Percentiles rank a stretch among this genome's conserved stretches.
Evolutionary conservation across 2,888 invertebrate genomes (phyloP).

Genomic region (Alloplasta piceator): DNA sequence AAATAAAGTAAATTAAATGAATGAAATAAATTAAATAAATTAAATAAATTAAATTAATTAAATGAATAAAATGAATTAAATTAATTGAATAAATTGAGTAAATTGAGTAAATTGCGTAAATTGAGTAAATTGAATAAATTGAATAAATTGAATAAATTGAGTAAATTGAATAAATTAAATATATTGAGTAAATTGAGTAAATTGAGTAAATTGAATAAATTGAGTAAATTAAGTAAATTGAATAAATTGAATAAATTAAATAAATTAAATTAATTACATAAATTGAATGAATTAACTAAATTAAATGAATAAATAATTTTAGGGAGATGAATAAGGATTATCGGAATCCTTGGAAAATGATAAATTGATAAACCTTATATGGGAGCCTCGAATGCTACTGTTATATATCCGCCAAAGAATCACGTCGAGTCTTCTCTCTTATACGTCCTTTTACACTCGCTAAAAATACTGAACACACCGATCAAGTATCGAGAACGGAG

Average conservation of each 20-base stretch:
- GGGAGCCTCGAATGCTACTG: constrained; percentile 63
- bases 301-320: background rate
- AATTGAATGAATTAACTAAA: background rate
- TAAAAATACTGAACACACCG: constrained; percentile 77
- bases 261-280: background rate
- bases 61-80: background rate
- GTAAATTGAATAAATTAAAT: too few relatives aligned
- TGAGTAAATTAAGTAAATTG: too few relatives aligned
- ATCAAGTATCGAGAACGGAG: constrained; percentile 77
- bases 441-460: constrained; percentile 58
- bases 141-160: too few relatives aligned
- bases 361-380: constrained; percentile 66
- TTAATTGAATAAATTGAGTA: background rate
- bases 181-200: too few relatives aligned
- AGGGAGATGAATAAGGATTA: background rate
- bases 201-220: too few relatives aligned
- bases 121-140: too few relatives aligned
- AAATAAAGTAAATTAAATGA: background rate
- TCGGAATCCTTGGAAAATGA: constrained; percentile 47
- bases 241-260: too few relatives aligned
- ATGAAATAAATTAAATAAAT: background rate
- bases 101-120: background rate
- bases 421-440: constrained; percentile 37
- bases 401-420: constrained; percentile 35
- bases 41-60: background rate